Evolutionary conservation across 2,888 invertebrate genomes (phyloP).

Genomic region (Blastobasis lacticolella): DNA sequence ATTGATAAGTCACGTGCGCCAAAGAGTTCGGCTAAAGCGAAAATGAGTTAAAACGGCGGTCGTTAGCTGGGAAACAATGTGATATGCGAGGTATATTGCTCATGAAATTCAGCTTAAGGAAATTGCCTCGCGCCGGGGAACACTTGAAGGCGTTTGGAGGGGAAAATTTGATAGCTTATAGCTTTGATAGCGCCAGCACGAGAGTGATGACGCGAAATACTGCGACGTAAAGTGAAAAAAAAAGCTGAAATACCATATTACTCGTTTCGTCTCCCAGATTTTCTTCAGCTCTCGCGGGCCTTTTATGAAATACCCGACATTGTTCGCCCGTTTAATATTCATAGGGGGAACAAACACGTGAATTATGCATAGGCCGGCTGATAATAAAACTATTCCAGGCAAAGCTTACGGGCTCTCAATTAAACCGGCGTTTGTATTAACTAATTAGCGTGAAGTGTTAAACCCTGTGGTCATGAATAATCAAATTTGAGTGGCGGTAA

Average conservation of each 20-base stretch:
- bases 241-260: neutral
- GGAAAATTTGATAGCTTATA: constrained; percentile 66
- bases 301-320: no score
- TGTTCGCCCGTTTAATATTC: no score
- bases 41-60: constrained; percentile 40
- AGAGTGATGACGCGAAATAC: constrained; percentile 30
- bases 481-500: neutral
- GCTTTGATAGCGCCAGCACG: constrained; percentile 44
- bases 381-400: no score
- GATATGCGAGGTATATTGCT: constrained; percentile 57
- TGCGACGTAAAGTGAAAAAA: neutral
- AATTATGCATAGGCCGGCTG: no score
- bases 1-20: neutral
- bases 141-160: constrained; percentile 47
- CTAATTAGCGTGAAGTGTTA: no score
- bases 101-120: constrained; percentile 69
- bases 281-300: no score
- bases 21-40: constrained; percentile 19
- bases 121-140: constrained; percentile 59
- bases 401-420: no score
- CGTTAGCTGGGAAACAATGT: constrained; percentile 45
- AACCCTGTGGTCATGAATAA: no score
- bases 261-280: no score
- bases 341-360: no score
- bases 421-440: no score